These are phyloP conservation scores for Serranus cabrilla DNA, from an alignment of 2,797 vertebrate species.

Conservation along the genomic window DNA sequence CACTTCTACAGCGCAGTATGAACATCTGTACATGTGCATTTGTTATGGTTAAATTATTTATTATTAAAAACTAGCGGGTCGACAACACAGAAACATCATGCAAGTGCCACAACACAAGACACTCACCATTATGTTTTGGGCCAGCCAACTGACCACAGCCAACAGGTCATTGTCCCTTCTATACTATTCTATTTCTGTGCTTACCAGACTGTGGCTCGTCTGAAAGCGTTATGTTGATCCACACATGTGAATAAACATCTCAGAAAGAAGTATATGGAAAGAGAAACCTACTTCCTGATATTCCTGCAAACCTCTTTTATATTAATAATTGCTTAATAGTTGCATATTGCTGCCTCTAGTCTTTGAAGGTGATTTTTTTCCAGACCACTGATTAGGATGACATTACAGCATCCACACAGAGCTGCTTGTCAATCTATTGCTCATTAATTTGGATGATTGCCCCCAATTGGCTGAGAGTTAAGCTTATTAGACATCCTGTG, in stretches of 20 bases:
- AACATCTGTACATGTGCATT: too few species aligned
- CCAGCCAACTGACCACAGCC: too few species aligned
- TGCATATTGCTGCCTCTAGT: neutral
- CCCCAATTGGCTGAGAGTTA: constrained; percentile 61
- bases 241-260: constrained; percentile 49
- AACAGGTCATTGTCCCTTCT: too few species aligned
- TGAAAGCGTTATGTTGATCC: constrained; percentile 46
- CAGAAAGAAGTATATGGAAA: constrained; percentile 25
- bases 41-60: too few species aligned
- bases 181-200: neutral
- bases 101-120: too few species aligned
- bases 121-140: too few species aligned
- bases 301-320: constrained; percentile 23
- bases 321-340: constrained; percentile 35
- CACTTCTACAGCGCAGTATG: too few species aligned
- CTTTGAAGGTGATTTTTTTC: constrained; percentile 50
- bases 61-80: too few species aligned
- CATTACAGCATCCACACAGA: constrained; percentile 54
- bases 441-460: constrained; percentile 78
- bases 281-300: constrained; percentile 19
- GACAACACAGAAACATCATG: too few species aligned
- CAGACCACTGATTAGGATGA: constrained; percentile 46
- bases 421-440: constrained; percentile 66
- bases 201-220: constrained; percentile 21
- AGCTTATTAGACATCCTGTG: constrained; percentile 66